Base-by-base conservation (phyloP, 35 echinoderm and acorn worm species). In the Hemicentrotus pulcherrimus region DNA sequence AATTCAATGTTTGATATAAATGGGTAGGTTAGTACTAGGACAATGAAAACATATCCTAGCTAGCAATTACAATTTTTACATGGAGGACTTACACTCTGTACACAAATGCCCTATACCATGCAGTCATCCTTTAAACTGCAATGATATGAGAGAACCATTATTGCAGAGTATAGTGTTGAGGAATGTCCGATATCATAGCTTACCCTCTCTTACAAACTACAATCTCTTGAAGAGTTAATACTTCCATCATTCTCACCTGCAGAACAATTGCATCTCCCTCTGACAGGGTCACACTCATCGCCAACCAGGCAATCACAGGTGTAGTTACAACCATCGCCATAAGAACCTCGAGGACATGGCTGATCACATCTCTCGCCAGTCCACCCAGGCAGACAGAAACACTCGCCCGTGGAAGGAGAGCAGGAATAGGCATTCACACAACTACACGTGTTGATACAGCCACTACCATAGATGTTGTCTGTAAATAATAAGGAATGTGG, bases 351-450 rank as follows among this genome's bases (percentile, higher is more conserved):
- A 31, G 24, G 92, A 86, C 98, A 99, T 5, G 86, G 32, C 5
- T 91, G 19, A 10, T 96, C 61, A 95, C 98, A 99, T 31, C 1
- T 19, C 35, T 89, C 46, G 13, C 98, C 98, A 18, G 93, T 71
- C 95, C 95, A 99, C 9, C 98, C 98, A 55, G 97, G 95, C 30
- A 46, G 47, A 91, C 98, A 99, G 22, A 65, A 12, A 89, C 98
- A 99, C 15, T 95, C 86, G 0, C 98, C 98, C 9, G 86, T 96
- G 0, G 61, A 52, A 87, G 88, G 86, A 86, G 97, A 91, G 95
- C 98, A 99, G 3, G 86, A 78, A 47, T 94, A 96, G n/a, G 96
- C 97, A 96, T 99, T 97, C 71, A 96, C 95, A 94, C 98, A 99
- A 32, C 85, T 70, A 86, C 98, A 99, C 18, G 46, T 71, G 52